Evolutionary conservation across 53 echinoderm and acorn worm genomes (phyloP), one percentile per base, ranked within the genome.

Genomic region (Mesocentrotus franciscanus): DNA sequence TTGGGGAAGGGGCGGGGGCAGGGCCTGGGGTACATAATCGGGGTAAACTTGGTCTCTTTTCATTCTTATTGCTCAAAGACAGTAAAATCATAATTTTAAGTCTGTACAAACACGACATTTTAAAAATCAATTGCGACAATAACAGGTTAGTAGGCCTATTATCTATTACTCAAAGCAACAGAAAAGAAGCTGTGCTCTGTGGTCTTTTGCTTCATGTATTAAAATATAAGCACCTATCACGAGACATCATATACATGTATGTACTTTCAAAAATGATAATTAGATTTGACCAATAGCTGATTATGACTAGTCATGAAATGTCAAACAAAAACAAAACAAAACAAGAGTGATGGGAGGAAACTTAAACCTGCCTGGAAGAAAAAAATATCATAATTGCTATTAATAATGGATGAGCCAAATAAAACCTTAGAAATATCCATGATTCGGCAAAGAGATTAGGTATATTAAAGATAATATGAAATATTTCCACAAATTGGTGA

Each of bases 251-350:
- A 29, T 75, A 75, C 4, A 12, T 29, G 11, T 13, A 30, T 30
- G 32, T 29, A 30, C 13, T 32, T 76, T 33, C 32, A 76, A 13
- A 32, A 30, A 76, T 76, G 33, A 30, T 76, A 33, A 76, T 76
- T 76, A 33, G 33, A 76, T 5, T 32, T 30, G 10, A 13, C 76
- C 5, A 11, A 76, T 76, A 76, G 0, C 9, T 13, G 6, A 13
- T 76, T 30, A 76, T 76, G 32, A 29, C 26, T 27, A 71, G 22
- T 71, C n/a, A 71, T n/a, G n/a, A n/a, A 71, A 76, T 76, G 76
- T 76, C 76, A 76, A 76, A 76, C 76, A 76, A 76, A 76, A 76
- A 76, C 4, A 76, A 76, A 76, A 13, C 76, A 18, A 64, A 64
- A 64, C 0, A 20, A 64, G 20, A 64, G 64, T 0, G 64, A 6